phyloP scores from a whole-genome alignment of 2,797 vertebrate genomes.

The Darevskia mixta region DNA sequence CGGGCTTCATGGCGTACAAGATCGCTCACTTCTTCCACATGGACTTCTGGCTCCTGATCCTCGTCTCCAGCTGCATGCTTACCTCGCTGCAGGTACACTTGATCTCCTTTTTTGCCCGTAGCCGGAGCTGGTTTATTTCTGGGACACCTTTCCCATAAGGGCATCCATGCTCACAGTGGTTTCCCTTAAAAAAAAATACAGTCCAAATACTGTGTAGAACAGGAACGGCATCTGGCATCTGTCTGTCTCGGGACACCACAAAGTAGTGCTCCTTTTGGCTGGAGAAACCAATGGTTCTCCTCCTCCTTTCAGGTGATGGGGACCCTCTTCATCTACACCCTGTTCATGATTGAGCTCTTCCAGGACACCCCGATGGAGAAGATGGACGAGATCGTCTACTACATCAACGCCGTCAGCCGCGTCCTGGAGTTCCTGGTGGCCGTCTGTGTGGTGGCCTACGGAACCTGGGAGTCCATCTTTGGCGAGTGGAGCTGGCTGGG shows the following conservation, averaged over 20 bases:
- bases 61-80: slow-evolving; percentile 90
- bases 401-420: slow-evolving; percentile 85
- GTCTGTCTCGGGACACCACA: no score
- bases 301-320: slow-evolving; percentile 68
- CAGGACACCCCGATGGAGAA: slow-evolving; percentile 81
- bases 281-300: neutral
- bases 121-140: no score
- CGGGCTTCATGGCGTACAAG: slow-evolving; percentile 88
- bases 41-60: slow-evolving; percentile 93
- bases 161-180: no score
- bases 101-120: rapidly evolving
- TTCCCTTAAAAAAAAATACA: no score
- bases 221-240: no score
- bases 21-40: slow-evolving; percentile 90
- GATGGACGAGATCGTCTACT: slow-evolving; percentile 90
- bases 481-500: slow-evolving; percentile 94
- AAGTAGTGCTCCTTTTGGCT: no score
- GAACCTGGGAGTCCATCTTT: slow-evolving; percentile 88
- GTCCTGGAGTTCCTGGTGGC: slow-evolving; percentile 91
- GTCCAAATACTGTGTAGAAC: no score
- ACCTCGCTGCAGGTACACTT: slow-evolving; percentile 87
- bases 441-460: slow-evolving; percentile 88
- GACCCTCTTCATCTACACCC: slow-evolving; percentile 87
- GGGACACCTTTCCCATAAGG: no score
- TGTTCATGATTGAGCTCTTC: slow-evolving; percentile 88